A percentile compares a stretch with the other conserved stretches of the same genome.
Evolutionary conservation across 2,113 vertebrate species (phyloP).

Genomic region (Hydrolagus affinis): DNA sequence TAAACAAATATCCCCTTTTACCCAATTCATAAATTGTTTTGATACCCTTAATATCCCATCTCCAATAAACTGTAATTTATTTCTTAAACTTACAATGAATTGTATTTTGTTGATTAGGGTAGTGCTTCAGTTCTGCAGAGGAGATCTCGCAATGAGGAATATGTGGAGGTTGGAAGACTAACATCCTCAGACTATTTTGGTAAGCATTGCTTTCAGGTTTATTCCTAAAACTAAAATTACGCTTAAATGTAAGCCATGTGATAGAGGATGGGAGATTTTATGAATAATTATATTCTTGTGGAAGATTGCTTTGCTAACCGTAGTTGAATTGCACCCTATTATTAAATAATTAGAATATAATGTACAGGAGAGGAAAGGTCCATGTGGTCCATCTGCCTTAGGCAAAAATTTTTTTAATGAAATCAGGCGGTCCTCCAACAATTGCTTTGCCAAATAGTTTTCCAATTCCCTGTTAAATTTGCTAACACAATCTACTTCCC

Average conservation of each 20-base stretch:
- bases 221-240: background rate
- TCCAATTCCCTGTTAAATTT: no score
- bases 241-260: no score
- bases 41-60: background rate
- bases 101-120: constrained; percentile 58
- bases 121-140: constrained; percentile 92
- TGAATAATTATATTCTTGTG: background rate
- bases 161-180: constrained; percentile 85
- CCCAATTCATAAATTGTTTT: background rate
- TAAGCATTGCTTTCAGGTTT: constrained; percentile 49
- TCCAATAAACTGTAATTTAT: constrained; percentile 17
- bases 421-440: no score
- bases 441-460: no score
- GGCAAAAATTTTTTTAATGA: no score
- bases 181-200: constrained; percentile 96
- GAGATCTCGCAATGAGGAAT: constrained; percentile 87
- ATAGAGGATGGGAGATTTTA: no score
- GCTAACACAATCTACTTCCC: no score
- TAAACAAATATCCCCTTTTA: no score
- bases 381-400: no score
- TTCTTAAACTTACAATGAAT: constrained; percentile 22
- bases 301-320: background rate
- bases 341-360: no score
- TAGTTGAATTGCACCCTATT: no score
- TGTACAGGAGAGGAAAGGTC: no score